These are phyloP conservation scores for Agrotis exclamationis DNA, from an alignment of 2,888 invertebrate species.

Conservation along the genomic window DNA sequence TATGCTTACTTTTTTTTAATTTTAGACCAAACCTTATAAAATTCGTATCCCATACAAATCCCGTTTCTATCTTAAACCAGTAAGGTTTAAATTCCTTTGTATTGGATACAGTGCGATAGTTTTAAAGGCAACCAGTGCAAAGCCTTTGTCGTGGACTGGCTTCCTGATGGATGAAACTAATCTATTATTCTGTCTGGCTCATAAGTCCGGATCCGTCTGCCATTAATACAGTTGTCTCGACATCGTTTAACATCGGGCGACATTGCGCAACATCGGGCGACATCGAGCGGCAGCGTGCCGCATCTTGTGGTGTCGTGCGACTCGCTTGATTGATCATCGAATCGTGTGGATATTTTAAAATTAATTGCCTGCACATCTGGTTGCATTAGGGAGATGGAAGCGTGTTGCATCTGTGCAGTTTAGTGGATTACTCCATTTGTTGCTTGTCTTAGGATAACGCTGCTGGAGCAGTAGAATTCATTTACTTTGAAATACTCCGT, in stretches of 20 bases:
- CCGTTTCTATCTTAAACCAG: slow-evolving; percentile 28
- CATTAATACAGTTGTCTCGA: slow-evolving; percentile 70
- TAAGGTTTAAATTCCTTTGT: slow-evolving; percentile 50
- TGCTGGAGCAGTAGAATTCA: slow-evolving; percentile 24
- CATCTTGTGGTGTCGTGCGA: slow-evolving; percentile 25
- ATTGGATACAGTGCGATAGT: slow-evolving; percentile 35
- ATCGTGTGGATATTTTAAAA: slow-evolving; percentile 57
- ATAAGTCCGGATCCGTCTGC: slow-evolving; percentile 66
- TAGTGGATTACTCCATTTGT: slow-evolving; percentile 44
- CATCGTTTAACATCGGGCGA: slow-evolving; percentile 28
- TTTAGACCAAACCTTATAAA: slow-evolving; percentile 39
- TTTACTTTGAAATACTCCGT: slow-evolving; percentile 14
- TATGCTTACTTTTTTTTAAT: slow-evolving; percentile 19
- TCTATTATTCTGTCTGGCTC: slow-evolving; percentile 72
- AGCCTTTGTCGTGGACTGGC: slow-evolving; percentile 67
- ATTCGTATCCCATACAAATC: slow-evolving; percentile 25
- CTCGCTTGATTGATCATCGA: slow-evolving; percentile 58
- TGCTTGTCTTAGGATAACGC: slow-evolving; percentile 28
- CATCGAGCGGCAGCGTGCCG: slow-evolving; percentile 9
- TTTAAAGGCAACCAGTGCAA: slow-evolving; percentile 61
- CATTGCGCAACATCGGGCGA: slow-evolving; percentile 35
- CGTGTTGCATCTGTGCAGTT: slow-evolving; percentile 30
- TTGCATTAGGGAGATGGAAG: slow-evolving; percentile 35
- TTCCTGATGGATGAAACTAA: slow-evolving; percentile 73
- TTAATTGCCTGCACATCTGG: slow-evolving; percentile 52